phyloP scores from a whole-genome alignment of 2,888 invertebrate species.

The Eurytoma adleriae region DNA sequence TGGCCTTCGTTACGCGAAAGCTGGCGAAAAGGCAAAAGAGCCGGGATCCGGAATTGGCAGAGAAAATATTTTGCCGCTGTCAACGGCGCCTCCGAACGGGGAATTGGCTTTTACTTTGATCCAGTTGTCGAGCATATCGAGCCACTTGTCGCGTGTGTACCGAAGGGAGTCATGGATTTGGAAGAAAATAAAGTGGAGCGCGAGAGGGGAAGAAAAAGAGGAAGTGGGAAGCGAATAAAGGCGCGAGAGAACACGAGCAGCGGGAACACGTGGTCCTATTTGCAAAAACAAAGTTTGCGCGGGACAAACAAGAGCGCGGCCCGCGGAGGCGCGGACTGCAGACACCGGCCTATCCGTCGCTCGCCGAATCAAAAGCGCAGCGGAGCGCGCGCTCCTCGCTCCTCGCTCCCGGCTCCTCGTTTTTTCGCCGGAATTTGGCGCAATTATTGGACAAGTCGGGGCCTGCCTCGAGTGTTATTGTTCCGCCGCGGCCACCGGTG shows the following conservation, averaged over 20 bases:
- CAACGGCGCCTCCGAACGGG: neutral
- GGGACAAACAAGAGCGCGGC: constrained; percentile 69
- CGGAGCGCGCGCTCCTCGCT: constrained; percentile 60
- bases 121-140: constrained; percentile 39
- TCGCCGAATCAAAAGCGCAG: constrained; percentile 71
- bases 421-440: no score
- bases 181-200: constrained; percentile 53
- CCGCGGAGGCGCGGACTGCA: constrained; percentile 61
- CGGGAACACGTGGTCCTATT: constrained; percentile 72
- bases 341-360: constrained; percentile 52
- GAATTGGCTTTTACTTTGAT: neutral
- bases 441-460: neutral
- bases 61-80: constrained; percentile 30
- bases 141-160: constrained; percentile 70
- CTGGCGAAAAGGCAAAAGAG: neutral
- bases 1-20: neutral
- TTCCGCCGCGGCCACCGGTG: neutral
- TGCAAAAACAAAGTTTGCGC: constrained; percentile 75
- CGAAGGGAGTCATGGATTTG: constrained; percentile 55
- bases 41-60: constrained; percentile 8
- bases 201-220: constrained; percentile 40
- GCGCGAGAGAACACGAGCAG: constrained; percentile 54
- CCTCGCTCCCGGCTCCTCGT: no score
- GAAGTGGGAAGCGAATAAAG: constrained; percentile 51
- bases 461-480: neutral